Evolutionary conservation across 1,140 invertebrate species (phyloP).

Genomic region (Caenorhabditis brenneri): DNA sequence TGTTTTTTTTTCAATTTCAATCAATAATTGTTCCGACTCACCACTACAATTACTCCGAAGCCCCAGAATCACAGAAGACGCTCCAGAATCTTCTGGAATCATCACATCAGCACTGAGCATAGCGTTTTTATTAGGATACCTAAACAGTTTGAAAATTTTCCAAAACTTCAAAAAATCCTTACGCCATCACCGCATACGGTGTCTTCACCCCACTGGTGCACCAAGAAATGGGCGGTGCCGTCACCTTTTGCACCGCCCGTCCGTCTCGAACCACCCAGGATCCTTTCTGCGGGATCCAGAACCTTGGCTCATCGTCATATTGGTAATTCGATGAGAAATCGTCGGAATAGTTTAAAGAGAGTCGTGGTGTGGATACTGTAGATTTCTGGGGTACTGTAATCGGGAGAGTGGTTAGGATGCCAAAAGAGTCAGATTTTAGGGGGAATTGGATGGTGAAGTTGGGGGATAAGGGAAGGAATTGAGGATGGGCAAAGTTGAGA

Average conservation of each 20-base stretch:
- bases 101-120: not conserved
- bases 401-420: not conserved
- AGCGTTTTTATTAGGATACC: not conserved
- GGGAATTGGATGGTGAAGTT: too few species aligned
- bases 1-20: too few species aligned
- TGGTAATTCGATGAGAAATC: not conserved
- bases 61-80: not conserved
- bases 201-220: not conserved
- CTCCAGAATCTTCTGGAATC: not conserved
- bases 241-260: not conserved
- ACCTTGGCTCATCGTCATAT: not conserved
- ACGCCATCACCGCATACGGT: not conserved
- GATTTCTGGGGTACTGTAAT: not conserved
- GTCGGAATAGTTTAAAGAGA: not conserved
- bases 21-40: too few species aligned
- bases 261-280: not conserved
- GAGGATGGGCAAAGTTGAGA: not conserved
- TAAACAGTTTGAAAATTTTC: not conserved
- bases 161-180: not conserved
- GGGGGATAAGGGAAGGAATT: too few species aligned
- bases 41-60: slow-evolving; percentile 5
- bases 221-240: not conserved
- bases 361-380: not conserved
- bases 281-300: not conserved
- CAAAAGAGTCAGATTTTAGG: not conserved